Base-by-base conservation (phyloP, 2,888 invertebrate species). In the Halictus ligatus region DNA sequence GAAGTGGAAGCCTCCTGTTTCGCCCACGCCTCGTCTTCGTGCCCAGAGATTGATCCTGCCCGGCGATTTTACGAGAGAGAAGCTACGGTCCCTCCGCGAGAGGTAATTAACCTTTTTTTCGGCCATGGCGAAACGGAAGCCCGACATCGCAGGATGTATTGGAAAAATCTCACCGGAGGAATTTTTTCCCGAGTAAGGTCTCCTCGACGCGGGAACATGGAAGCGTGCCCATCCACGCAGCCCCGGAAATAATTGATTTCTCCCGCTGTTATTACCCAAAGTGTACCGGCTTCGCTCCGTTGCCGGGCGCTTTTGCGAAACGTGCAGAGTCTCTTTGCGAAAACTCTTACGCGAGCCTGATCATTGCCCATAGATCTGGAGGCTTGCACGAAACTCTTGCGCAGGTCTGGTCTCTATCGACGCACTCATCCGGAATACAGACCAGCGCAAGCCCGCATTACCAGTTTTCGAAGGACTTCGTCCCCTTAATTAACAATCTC, bases 61-160 rank as follows among this genome's bases (percentile, higher is more conserved):
- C 21, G 35, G 60, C 72, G 80, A 73, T 89, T 91, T 89, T 90
- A 89, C 80, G 87, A 83, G 71, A 75, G 40, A 58, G 43, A 73
- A 64, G 71, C 71, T 80, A 88, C 90, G 83, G 80, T 75, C 77
- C 75, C 86, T 78, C 64, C 64, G 64, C 29, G 83, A 71, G 75
- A 72, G 60, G 74, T 81, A 84, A 91, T 90, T 85, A 88, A 89
- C 86, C 83, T 58, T 71, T 46, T 46, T 60, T 64, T 67, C 50
- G 21, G 10, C 13, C 48, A 6, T 12, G 4, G 43, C 1, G 18
- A 6, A 46, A 85, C 50, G 43, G 29, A 13, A 46, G 46, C 25
- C 21, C 8, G 10, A 15, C 29, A 29, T 15, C 18, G 46, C 25
- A 54, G n/a, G 6, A 40, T 67, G 13, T 58, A 69, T 67, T 15